Base-by-base conservation (phyloP, 2,113 vertebrate genomes). In the Furnarius figulus region DNA sequence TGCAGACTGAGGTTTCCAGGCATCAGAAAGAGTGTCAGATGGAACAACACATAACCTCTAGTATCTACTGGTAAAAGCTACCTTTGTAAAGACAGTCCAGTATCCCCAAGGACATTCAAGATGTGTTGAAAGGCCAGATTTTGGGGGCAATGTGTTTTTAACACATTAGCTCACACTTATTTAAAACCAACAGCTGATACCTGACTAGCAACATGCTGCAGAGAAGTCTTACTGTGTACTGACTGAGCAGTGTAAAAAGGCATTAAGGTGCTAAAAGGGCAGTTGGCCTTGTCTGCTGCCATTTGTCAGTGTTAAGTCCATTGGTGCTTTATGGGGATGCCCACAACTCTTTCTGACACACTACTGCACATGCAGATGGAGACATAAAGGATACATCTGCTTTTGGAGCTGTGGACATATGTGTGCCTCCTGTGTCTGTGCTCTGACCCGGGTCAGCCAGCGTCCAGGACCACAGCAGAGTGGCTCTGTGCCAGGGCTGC, bases 401-500 rank as follows among this genome's bases (percentile, higher is more conserved):
- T 58, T 87, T 61, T 19, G 40, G 82, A 68, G 59, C 63, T 58
- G 39, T 1, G 5, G 37, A 79, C 11, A 44, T 11, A 16, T 0
- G 7, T 23, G 53, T 27, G 44, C 44, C 23, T 62, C 66, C 58
- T n/a, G 39, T 18, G 24, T 1, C 59, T 8, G 14, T 24, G 73
- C 67, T 11, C 1, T 1, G 63, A 27, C 0, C 2, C 47, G 7
- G 55, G 49, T 44, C 58, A 65, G 63, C 30, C 5, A 1, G 50
- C 75, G 53, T 3, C 31, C 5, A n/a, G 52, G 70, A 30, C 12
- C 42, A 12, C 0, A 14, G 31, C 44, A 14, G 56, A 0, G 0
- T 17, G 53, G 31, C 37, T 70, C 33, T 25, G 63, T 46, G 87
- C 53, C 53, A 31, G 59, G 44, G 76, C 53, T 61, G 40, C 1